phyloP scores from a whole-genome alignment of 2,888 invertebrate genomes.

The Harpalus rufipes region DNA sequence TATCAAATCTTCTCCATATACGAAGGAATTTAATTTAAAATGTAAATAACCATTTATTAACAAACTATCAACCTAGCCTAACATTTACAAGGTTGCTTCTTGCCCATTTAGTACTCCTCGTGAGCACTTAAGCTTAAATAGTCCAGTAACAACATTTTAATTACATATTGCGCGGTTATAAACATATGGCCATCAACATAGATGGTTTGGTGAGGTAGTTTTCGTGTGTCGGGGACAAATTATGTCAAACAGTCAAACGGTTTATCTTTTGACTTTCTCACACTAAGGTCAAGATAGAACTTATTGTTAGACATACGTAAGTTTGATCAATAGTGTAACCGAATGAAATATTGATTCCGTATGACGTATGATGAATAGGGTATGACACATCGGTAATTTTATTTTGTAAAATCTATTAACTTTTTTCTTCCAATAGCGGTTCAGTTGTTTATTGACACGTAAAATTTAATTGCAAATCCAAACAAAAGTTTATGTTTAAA shows the following conservation, averaged over 20 bases:
- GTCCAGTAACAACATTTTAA: slow-evolving; percentile 58
- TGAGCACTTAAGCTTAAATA: slow-evolving; percentile 42
- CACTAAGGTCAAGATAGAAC: not conserved
- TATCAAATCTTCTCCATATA: not conserved
- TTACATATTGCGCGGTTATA: slow-evolving; percentile 42
- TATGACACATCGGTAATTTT: not conserved
- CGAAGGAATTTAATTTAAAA: not conserved
- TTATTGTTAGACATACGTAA: too few relatives aligned
- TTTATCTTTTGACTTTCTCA: slow-evolving; percentile 18
- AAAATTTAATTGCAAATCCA: too few relatives aligned
- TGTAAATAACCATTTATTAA: not conserved
- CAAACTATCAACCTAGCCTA: slow-evolving; percentile 6
- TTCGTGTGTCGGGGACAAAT: slow-evolving; percentile 18
- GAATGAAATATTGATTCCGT: not conserved
- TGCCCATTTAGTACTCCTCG: not conserved
- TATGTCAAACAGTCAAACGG: slow-evolving; percentile 37
- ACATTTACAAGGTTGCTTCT: slow-evolving; percentile 22
- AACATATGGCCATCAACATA: slow-evolving; percentile 53
- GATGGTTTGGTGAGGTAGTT: slow-evolving; percentile 14
- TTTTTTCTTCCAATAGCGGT: too few relatives aligned
- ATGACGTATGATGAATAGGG: not conserved
- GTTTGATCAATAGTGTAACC: not conserved
- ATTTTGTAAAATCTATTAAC: not conserved
- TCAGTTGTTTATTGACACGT: too few relatives aligned
- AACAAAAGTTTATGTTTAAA: too few relatives aligned